These are phyloP conservation scores for Tethya wilhelma DNA, from an alignment of 37 sponge, comb jelly and placozoan genomes.

Conservation along the genomic window DNA sequence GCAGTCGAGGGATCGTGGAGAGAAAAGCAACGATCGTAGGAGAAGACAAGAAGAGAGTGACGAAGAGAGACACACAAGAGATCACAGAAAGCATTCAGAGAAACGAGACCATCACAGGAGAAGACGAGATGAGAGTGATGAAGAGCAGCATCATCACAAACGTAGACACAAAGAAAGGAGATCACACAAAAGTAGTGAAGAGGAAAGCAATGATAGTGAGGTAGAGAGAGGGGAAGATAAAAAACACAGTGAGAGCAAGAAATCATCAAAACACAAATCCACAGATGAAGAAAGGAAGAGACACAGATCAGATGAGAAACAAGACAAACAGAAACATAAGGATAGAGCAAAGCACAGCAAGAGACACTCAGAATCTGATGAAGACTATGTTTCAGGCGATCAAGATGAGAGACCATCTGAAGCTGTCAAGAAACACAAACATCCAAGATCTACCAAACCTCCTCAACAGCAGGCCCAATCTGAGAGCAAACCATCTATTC, in stretches of 20 bases:
- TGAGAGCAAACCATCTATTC: constrained; percentile 14
- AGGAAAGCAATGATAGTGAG: not conserved
- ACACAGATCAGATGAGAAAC: not conserved
- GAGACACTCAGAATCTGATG: constrained; percentile 5
- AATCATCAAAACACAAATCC: not conserved
- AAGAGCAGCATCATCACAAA: not conserved
- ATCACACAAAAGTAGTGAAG: not conserved
- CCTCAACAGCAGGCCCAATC: not conserved
- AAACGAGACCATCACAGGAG: too few species aligned
- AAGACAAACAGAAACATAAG: not conserved
- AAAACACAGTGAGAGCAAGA: not conserved
- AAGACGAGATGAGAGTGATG: not conserved
- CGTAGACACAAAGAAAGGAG: not conserved
- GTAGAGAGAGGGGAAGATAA: not conserved
- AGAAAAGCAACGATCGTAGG: not conserved
- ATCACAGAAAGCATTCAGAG: not conserved
- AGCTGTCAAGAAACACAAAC: not conserved
- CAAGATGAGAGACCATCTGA: not conserved
- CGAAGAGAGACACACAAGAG: not conserved
- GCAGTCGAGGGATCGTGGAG: not conserved
- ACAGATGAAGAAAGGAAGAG: constrained; percentile 9
- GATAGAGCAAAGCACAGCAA: not conserved
- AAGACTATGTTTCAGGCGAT: constrained; percentile 10
- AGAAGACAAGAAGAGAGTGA: not conserved
- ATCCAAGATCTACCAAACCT: not conserved